Evolutionary conservation across 1,140 invertebrate species (phyloP).

Genomic region (Sycobia sp.): DNA sequence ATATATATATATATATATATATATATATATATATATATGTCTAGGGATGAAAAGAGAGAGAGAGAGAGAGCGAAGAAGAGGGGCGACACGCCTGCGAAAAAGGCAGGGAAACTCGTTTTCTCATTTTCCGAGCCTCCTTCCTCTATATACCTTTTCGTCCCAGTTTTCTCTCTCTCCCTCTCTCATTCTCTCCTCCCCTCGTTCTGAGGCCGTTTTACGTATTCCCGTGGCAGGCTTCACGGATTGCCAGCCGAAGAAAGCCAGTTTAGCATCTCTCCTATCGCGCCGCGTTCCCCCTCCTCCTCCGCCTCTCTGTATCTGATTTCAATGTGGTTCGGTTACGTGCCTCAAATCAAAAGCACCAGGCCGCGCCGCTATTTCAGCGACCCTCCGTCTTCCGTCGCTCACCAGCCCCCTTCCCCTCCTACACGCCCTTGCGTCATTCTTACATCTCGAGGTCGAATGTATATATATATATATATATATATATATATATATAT

Average conservation of each 20-base stretch:
- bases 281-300: too few relatives aligned
- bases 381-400: conserved; percentile 26
- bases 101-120: conserved; percentile 19
- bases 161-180: conserved; percentile 19
- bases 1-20: too few relatives aligned
- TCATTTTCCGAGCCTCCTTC: conserved; percentile 25
- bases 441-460: background rate
- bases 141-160: too few relatives aligned
- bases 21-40: too few relatives aligned
- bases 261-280: conserved; percentile 53
- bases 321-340: conserved; percentile 58
- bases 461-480: too few relatives aligned
- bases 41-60: conserved; percentile 3
- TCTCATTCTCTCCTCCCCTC: conserved; percentile 16
- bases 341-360: conserved; percentile 58
- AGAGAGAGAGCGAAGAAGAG: background rate
- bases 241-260: conserved; percentile 37
- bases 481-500: too few relatives aligned
- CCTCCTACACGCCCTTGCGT: background rate
- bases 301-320: conserved; percentile 49
- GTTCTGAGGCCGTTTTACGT: conserved; percentile 39
- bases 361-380: conserved; percentile 51
- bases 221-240: conserved; percentile 44
- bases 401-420: background rate
- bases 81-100: background rate